Evolutionary conservation across 2,113 vertebrate species (phyloP).

Genomic region (Pollachius pollachius): DNA sequence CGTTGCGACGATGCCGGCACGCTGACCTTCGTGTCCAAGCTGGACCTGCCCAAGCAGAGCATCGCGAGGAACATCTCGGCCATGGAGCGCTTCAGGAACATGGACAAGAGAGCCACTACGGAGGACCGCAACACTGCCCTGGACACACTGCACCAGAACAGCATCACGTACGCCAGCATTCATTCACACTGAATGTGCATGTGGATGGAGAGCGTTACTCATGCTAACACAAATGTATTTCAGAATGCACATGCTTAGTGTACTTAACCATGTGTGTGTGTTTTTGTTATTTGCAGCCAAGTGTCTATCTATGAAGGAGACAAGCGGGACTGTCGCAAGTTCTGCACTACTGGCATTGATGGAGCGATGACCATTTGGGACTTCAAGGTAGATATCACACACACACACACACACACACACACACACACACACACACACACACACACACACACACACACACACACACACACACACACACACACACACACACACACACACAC

Average conservation of each 20-base stretch:
- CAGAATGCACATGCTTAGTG: background rate
- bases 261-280: background rate
- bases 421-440: conserved; percentile 9
- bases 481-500: background rate
- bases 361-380: conserved; percentile 99
- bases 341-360: conserved; percentile 99
- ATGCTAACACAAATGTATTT: too few relatives aligned
- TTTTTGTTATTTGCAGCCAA: conserved; percentile 77
- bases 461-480: background rate
- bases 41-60: conserved; percentile 98
- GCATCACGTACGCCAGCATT: conserved; percentile 87
- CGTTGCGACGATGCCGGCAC: conserved; percentile 88
- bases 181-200: too few relatives aligned
- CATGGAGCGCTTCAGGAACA: conserved; percentile 99
- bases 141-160: conserved; percentile 98
- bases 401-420: conserved; percentile 8
- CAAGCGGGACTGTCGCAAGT: conserved; percentile 97
- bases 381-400: conserved; percentile 82
- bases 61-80: conserved; percentile 97
- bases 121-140: conserved; percentile 95
- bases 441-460: conserved; percentile 17
- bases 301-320: conserved; percentile 99
- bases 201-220: too few relatives aligned
- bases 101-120: conserved; percentile 97
- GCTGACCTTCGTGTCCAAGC: conserved; percentile 91